Conservation (phyloP, 2,888 invertebrate species). For the Xestia sexstrigata region DNA sequence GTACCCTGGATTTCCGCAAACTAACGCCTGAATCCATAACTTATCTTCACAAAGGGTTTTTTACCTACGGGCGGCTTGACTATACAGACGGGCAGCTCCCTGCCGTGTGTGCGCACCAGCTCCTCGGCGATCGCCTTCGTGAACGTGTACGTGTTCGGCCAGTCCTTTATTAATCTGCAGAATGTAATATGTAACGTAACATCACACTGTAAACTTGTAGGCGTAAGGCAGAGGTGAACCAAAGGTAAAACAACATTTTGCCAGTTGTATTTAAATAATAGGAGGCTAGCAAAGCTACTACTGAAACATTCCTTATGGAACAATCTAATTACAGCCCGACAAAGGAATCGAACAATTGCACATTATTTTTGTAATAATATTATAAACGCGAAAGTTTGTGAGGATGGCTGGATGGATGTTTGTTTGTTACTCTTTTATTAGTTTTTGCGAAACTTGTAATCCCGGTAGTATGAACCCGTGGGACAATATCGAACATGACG, state of each 20-base stretch:
- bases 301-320: not conserved
- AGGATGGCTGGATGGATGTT: too few species aligned
- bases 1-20: too few species aligned
- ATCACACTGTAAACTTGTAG: not conserved
- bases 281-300: not conserved
- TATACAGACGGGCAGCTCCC: slow-evolving; percentile 41
- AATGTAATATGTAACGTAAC: not conserved
- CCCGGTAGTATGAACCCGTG: too few species aligned
- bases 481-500: too few species aligned
- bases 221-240: not conserved
- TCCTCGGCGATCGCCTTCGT: slow-evolving; percentile 41
- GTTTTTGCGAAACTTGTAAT: too few species aligned
- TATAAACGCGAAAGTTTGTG: too few species aligned
- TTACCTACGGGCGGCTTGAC: slow-evolving; percentile 53
- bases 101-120: slow-evolving; percentile 49
- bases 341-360: not conserved
- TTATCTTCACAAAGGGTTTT: slow-evolving; percentile 1
- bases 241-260: not conserved
- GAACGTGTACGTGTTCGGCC: slow-evolving; percentile 54
- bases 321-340: not conserved
- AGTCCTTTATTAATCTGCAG: slow-evolving; percentile 76
- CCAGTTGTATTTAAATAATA: too few species aligned
- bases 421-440: too few species aligned
- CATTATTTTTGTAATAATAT: not conserved
- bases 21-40: too few species aligned